A percentile compares a stretch with the other conserved stretches of the same genome.
phyloP scores from a whole-genome alignment of 2,113 vertebrate genomes.

The Grammomys dolichurus region DNA sequence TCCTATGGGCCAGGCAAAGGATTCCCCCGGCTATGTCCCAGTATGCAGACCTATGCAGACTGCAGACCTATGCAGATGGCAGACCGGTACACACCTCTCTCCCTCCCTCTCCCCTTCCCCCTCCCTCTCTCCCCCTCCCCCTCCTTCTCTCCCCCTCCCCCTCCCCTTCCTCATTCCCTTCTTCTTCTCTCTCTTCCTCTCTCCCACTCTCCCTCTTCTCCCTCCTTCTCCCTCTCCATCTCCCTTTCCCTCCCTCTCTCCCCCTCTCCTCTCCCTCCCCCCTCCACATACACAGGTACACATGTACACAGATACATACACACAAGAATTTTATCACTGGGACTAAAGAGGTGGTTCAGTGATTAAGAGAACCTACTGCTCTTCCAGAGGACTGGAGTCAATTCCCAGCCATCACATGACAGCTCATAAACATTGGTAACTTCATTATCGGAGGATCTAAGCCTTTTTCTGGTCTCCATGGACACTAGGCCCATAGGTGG shows the following conservation, averaged over 20 bases:
- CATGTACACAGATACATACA: not conserved
- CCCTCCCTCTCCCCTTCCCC: no score
- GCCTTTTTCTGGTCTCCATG: not conserved
- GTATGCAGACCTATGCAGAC: no score
- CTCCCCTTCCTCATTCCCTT: no score
- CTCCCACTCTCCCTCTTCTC: no score
- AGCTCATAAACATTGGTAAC: not conserved
- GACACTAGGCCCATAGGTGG: not conserved
- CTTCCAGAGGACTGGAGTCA: not conserved
- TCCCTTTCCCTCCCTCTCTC: no score
- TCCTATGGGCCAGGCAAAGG: no score
- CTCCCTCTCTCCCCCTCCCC: not conserved
- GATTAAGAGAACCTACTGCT: not conserved
- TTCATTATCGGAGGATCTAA: not conserved
- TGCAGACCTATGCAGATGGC: no score
- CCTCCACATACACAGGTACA: not conserved
- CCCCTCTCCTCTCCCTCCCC: not conserved
- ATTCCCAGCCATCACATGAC: not conserved
- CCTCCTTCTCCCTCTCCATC: no score
- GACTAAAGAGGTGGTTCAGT: not conserved
- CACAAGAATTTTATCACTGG: not conserved
- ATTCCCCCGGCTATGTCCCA: no score
- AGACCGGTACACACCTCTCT: no score
- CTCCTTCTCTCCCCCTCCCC: no score
- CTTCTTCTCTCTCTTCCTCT: no score